Evolutionary conservation across 2,888 invertebrate genomes (phyloP).

Genomic region (Dinocampus coccinellae): DNA sequence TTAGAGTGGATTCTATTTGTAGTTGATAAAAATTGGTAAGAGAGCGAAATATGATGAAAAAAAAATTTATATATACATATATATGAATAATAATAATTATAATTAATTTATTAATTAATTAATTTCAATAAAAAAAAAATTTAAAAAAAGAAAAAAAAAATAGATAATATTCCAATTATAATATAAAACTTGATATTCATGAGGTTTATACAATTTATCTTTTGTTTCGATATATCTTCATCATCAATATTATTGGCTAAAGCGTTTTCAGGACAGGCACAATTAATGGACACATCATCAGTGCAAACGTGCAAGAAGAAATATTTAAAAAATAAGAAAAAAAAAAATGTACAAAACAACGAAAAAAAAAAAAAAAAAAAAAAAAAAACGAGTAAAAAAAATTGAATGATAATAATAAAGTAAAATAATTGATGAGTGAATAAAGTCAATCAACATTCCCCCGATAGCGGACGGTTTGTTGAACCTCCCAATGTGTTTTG

Average conservation of each 20-base stretch:
- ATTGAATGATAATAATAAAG: conserved; percentile 9
- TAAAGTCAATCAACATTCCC: conserved; percentile 45
- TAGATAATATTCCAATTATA: conserved; percentile 5
- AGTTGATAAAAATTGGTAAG: conserved; percentile 53
- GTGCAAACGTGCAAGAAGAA: conserved; percentile 18
- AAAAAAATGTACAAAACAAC: conserved; percentile 20
- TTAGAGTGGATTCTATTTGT: conserved; percentile 66
- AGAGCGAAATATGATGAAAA: conserved; percentile 42
- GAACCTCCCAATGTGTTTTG: conserved; percentile 73
- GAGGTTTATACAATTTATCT: conserved; percentile 8
- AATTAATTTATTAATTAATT: no score
- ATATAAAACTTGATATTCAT: background rate
- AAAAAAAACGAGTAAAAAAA: no score
- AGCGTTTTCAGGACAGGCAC: conserved; percentile 23
- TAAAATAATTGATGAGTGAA: conserved; percentile 36
- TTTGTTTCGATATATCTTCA: conserved; percentile 4
- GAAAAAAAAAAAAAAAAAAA: background rate
- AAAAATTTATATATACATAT: conserved; percentile 12
- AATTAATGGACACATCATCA: conserved; percentile 2
- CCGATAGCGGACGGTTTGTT: conserved; percentile 62
- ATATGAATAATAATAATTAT: conserved; percentile 15
- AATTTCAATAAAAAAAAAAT: conserved; percentile 5
- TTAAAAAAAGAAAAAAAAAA: conserved; percentile 22
- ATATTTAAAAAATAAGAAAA: conserved; percentile 29
- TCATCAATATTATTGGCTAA: background rate